These are phyloP conservation scores for Microcebus ravelobensis DNA, from an alignment of 2,113 vertebrate species.

Conservation along the genomic window DNA sequence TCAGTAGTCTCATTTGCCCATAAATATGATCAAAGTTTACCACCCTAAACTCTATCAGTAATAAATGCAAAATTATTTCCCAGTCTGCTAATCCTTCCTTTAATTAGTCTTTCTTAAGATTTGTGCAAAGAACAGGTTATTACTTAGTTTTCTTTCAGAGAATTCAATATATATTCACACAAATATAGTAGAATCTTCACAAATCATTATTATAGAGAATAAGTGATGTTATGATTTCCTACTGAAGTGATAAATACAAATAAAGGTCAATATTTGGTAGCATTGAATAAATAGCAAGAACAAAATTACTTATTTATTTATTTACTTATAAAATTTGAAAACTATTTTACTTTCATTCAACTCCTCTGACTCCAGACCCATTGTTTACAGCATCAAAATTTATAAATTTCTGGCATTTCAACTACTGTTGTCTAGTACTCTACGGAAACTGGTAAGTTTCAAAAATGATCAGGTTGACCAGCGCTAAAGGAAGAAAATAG, in stretches of 20 bases:
- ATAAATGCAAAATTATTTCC: background rate
- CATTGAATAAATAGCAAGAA: background rate
- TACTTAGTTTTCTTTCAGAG: background rate
- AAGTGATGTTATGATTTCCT: background rate
- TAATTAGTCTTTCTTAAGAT: background rate
- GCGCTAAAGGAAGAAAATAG: background rate
- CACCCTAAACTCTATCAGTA: background rate
- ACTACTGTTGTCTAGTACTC: background rate
- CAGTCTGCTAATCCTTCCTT: background rate
- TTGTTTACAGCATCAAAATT: background rate
- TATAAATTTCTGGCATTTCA: background rate
- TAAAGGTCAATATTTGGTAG: background rate
- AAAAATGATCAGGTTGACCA: background rate
- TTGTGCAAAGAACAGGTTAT: background rate
- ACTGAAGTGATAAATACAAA: background rate
- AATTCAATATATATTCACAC: background rate
- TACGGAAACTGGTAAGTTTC: background rate
- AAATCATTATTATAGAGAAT: background rate
- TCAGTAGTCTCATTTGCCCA: background rate
- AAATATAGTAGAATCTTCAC: background rate
- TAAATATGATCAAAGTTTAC: background rate
- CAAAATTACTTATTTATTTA: background rate
- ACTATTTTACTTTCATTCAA: background rate
- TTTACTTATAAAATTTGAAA: background rate
- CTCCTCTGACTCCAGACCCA: background rate